Evolutionary conservation across 2,797 vertebrate genomes (phyloP).

Genomic region (Amniataba percoides): DNA sequence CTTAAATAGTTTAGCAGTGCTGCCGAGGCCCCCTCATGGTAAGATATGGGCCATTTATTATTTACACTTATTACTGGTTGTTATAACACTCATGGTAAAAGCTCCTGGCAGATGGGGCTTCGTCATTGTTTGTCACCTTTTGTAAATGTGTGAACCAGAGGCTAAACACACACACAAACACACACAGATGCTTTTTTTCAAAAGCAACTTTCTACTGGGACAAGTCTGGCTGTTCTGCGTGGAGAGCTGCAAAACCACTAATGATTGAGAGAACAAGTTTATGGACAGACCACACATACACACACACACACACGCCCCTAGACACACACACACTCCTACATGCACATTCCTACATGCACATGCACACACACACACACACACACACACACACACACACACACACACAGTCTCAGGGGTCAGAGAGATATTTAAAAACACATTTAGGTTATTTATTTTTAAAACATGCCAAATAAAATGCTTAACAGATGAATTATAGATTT

Average conservation of each 20-base stretch:
- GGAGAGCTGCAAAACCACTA: conserved; percentile 55
- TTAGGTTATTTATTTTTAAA: conserved; percentile 71
- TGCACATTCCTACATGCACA: background rate
- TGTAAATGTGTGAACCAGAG: conserved; percentile 80
- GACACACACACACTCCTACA: no score
- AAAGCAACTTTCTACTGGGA: conserved; percentile 64
- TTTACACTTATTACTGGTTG: conserved; percentile 94
- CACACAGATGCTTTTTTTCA: conserved; percentile 46
- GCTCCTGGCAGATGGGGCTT: conserved; percentile 90
- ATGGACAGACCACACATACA: conserved; percentile 7
- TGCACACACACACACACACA: background rate
- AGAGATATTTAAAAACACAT: conserved; percentile 65
- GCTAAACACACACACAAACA: conserved; percentile 36
- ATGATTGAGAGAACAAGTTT: conserved; percentile 54
- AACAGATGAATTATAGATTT: conserved; percentile 70
- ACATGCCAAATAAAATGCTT: conserved; percentile 68
- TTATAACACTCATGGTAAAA: conserved; percentile 93
- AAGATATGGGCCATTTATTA: conserved; percentile 92
- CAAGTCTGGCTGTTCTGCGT: conserved; percentile 42
- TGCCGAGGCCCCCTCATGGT: conserved; percentile 81
- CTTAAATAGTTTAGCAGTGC: conserved; percentile 90
- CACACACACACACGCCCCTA: background rate
- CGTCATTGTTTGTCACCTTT: conserved; percentile 89
- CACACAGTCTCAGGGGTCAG: conserved; percentile 48
- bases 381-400: conserved; percentile 10